Conservation (phyloP, 2,888 invertebrate genomes). For the Clusia tigrina region DNA sequence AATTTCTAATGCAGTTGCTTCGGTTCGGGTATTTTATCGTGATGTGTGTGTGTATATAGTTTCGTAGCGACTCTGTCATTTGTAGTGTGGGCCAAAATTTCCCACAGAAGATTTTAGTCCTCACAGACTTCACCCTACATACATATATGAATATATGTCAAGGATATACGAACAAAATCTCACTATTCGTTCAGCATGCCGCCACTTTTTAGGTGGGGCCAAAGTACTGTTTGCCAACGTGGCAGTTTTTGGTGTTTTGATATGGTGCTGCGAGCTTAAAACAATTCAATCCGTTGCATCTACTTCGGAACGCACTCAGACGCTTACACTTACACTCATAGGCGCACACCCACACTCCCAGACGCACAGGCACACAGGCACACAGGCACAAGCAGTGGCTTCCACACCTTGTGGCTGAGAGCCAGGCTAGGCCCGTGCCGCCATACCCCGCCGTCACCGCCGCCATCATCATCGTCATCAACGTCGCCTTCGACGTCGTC, state of each 20-base stretch:
- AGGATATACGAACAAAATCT: no score
- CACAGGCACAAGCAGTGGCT: neutral
- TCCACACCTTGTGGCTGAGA: neutral
- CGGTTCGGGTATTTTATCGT: no score
- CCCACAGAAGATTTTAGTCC: no score
- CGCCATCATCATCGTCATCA: neutral
- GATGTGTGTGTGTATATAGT: no score
- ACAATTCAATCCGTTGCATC: constrained; percentile 24
- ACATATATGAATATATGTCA: no score
- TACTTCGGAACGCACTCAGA: neutral
- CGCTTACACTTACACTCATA: neutral
- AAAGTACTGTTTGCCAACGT: no score
- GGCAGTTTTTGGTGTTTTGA: constrained; percentile 10
- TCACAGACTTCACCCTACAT: no score
- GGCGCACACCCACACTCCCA: neutral
- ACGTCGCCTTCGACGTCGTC: neutral
- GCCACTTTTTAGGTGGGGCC: no score
- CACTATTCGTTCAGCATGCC: no score
- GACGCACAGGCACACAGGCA: constrained; percentile 10
- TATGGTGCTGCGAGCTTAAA: constrained; percentile 17
- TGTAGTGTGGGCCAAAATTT: no score
- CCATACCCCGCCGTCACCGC: neutral
- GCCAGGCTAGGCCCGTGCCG: neutral
- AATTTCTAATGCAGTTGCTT: no score
- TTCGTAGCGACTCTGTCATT: no score